A percentile compares a stretch with the other conserved stretches of the same genome.
Conservation (phyloP, 2,797 vertebrate species). For the Rhodeus uyekii region DNA sequence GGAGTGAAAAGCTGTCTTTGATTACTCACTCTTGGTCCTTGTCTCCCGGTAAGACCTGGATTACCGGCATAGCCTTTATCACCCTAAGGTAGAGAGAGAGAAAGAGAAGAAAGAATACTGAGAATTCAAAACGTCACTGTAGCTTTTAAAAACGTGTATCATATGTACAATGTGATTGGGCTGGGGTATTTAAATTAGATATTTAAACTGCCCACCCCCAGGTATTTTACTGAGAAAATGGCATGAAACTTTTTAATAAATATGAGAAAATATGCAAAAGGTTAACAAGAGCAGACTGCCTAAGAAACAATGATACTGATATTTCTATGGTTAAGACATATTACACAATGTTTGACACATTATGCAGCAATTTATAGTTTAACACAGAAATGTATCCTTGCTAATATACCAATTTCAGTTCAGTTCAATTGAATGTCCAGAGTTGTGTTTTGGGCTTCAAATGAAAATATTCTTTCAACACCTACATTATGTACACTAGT, state of each 20-base stretch:
- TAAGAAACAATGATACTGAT: neutral
- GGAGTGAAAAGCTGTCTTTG: neutral
- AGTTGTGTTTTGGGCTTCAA: neutral
- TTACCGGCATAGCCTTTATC: constrained; percentile 77
- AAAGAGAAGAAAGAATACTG: constrained; percentile 18
- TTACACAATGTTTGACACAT: neutral
- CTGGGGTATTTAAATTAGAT: neutral
- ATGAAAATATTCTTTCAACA: neutral
- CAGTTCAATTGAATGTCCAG: neutral
- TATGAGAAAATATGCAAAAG: neutral
- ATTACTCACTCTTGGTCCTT: constrained; percentile 79
- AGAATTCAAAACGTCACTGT: neutral
- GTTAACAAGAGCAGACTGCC: neutral
- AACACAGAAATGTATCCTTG: neutral
- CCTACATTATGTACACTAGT: too few species aligned
- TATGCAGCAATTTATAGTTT: neutral
- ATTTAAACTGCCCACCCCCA: neutral
- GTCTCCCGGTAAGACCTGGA: constrained; percentile 74
- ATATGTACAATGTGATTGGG: neutral
- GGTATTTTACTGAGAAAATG: neutral
- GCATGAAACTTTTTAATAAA: neutral
- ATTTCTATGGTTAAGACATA: neutral
- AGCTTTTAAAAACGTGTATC: neutral
- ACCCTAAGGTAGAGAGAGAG: constrained; percentile 74
- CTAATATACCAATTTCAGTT: neutral